phyloP scores from a whole-genome alignment of 2,113 vertebrate genomes.

The Crotophaga sulcirostris region DNA sequence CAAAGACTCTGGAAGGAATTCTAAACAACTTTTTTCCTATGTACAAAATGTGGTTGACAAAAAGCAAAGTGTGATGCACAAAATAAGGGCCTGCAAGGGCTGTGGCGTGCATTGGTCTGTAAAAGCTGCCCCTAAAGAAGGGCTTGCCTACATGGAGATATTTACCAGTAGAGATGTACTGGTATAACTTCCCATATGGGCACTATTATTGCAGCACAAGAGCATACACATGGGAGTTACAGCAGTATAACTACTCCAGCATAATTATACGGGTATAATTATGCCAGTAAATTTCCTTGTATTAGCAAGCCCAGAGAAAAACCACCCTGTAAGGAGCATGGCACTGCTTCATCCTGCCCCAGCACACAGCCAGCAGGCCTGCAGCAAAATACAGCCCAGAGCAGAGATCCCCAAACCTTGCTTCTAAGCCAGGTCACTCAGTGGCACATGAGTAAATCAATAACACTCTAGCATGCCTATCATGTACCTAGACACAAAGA shows the following conservation, averaged over 20 bases:
- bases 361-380: neutral
- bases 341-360: neutral
- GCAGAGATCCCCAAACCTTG: neutral
- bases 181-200: constrained; percentile 43
- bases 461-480: neutral
- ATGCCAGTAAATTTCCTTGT: constrained; percentile 68
- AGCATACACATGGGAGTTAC: constrained; percentile 58
- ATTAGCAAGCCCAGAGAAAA: constrained; percentile 48
- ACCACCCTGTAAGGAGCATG: neutral
- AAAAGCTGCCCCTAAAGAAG: neutral
- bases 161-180: constrained; percentile 3
- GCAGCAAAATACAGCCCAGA: neutral
- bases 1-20: neutral
- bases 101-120: neutral
- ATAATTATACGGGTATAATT: constrained; percentile 69
- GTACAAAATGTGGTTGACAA: neutral
- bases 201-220: constrained; percentile 55
- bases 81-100: neutral
- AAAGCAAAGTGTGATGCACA: neutral
- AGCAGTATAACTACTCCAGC: constrained; percentile 66
- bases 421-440: neutral
- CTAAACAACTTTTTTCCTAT: constrained; percentile 14
- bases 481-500: neutral
- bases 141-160: neutral
- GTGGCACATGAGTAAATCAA: neutral